Evolutionary conservation across 1,140 invertebrate species (phyloP), one percentile per base, ranked within the genome.

Genomic region (Scaptomyza montana): DNA sequence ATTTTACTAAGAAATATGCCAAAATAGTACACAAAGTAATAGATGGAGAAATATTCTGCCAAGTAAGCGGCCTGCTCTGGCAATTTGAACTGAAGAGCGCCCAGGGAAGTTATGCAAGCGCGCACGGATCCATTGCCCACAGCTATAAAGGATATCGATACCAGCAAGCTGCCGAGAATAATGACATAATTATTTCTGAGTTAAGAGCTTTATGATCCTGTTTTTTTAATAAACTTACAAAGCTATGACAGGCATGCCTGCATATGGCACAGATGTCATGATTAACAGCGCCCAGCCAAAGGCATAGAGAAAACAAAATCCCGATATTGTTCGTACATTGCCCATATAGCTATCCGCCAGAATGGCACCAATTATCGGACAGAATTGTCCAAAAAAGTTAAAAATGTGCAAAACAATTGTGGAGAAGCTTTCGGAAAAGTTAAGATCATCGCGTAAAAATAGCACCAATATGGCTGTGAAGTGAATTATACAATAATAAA

Each of bases 41-140:
- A 92, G 28, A 87, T 70, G 4, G 89, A 91, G 47, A 92, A 92
- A 46, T 92, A 92, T 50, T 90, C 80, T 5, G 90, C 70, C 57
- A 92, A 71, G 21, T 80, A 62, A 39, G 59, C 45, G 2, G 78
- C 76, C 43, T 92, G 91, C 19, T 92, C 77, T 8, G 91, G 91
- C 19, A 92, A n/a, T 73, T 89, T 90, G 36, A 92, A 92, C 67
- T 92, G 97, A 90, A 98, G 96, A 6, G 96, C 97, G 39, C 97
- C 97, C 89, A 98, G 96, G 0, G 97, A 95, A 7, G 96, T 94
- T 3, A 98, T 96, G 92, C 97, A 98, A 5, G 97, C 96, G 79
- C 98, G 97, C 80, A 98, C 97, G 1, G 97, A 96, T 21, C 95
- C 96, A 55, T 95, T 96, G 0, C 95, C 95, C 45, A 95, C 68